Base-by-base conservation (phyloP, 1,140 invertebrate genomes). In the Sycophila sp. region DNA sequence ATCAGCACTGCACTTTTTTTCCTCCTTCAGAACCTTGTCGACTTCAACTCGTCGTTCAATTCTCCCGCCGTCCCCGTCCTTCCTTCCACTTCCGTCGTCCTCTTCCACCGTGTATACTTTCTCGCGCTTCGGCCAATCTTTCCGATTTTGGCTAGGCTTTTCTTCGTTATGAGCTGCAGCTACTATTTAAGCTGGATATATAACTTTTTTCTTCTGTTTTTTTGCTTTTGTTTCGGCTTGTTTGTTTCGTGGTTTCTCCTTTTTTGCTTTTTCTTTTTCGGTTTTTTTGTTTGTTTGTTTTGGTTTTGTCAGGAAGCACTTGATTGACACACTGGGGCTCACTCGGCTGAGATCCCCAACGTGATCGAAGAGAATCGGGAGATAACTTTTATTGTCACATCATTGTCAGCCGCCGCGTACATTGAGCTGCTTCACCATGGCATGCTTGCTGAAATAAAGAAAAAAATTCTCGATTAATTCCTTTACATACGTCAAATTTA, bases 371-470 rank as follows among this genome's bases (percentile, higher is more conserved):
- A 81, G 76, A 74, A 76, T 77, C 74, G 80, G 74, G 69, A 80
- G 76, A 75, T 80, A 77, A 77, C 78, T 80, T n/a, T 86, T 86
- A 85, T 86, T 86, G 84, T 86, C 85, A 86, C 84, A 85, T 85
- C 83, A 81, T 86, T 80, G 77, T 73, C 75, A 73, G 60, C 75
- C 71, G 73, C 75, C 60, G 69, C 71, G 30, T 72, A 75, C 75
- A 76, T 82, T 78, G 81, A 59, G 32, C 42, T 15, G 76, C 83
- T 80, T 75, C 78, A 76, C 71, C 73, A 72, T 80, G 78, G 75
- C 79, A 81, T 81, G 74, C 77, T 80, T 76, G 58, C 84, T 86
- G 81, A 11, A 73, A 82, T 78, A 32, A 78, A 30, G 77, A 73
- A 64, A 64, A 62, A 64, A n/a, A n/a, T n/a, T n/a, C n/a, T n/a